Evolutionary conservation across 2,113 vertebrate genomes (phyloP), one percentile per base, ranked within the genome.

Genomic region (Epinephelus moara): DNA sequence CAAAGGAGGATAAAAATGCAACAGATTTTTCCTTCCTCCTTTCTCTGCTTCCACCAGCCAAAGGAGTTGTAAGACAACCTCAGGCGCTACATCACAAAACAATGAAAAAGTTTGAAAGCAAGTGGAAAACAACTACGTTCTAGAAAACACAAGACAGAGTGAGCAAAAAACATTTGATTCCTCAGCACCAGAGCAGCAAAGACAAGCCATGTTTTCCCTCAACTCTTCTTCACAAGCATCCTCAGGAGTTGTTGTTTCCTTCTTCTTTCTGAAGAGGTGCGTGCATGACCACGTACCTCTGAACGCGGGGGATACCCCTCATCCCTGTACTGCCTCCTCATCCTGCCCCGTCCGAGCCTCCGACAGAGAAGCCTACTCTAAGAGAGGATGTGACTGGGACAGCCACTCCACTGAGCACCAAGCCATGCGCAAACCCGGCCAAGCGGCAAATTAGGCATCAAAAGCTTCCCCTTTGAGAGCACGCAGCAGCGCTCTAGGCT

Each of bases 371-470:
- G 78, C 71, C 83, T 71, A 59, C 83, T 77, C 85, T 87, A 47
- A 45, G 3, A 85, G 85, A 87, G 87, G 82, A 84, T 85, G 81
- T 50, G 84, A 90, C 82, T 89, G 88, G 88, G 91, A 85, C 88
- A 90, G 85, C 82, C 88, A 76, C 91, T 90, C 82, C 80, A 75
- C 86, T 84, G 89, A 89, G 81, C 92, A 81, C 25, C 80, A 78
- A 92, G 89, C 90, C 89, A 91, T 88, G 92, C 90, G 82, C 87
- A 90, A 88, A 88, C 79, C 71, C 89, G 56, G 78, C 92, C 92
- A 42, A 94, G 90, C 93, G 75, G 82, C 81, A 95, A 94, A 95
- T 94, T 90, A 90, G 86, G 89, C 91, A 84, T 93, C 91, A 93
- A 95, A 94, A 93, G 92, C 94, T 81, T 82, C 61, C 85, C 90